Base-by-base conservation (phyloP, 1,140 invertebrate genomes). In the Drosophila sturtevanti region DNA sequence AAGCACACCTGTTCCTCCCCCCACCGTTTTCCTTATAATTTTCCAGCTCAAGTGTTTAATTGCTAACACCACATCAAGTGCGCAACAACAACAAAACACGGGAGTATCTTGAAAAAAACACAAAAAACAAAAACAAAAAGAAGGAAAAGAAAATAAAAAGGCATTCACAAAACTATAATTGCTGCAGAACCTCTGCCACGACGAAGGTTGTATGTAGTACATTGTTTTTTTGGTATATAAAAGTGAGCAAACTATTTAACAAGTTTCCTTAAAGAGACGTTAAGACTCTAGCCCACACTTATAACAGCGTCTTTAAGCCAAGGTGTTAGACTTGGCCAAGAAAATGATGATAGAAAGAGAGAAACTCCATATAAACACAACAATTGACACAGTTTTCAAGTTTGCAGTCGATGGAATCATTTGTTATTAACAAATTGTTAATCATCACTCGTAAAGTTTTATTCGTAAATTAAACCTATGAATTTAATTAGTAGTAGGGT, bases 31-130 rank as follows among this genome's bases (percentile, higher is more conserved):
- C 35, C 22, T 54, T 38, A 59, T 41, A 60, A 55, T 48, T 75
- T 68, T 64, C 12, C 63, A 63, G 59, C 72, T 72, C 73, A 72
- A 79, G 77, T 72, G 62, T 63, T 79, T 77, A 79, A 79, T 79
- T 79, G 54, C 73, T 66, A 63, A 70, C 68, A 63, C 60, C 64
- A 66, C 71, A 74, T 63, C 51, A 74, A 63, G 65, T 65, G 66
- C 14, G 63, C 18, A 77, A 77, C 74, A 77, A 77, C 69, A 59
- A 62, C 52, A 2, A 55, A 55, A 55, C 52, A 55, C 27, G 22
- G 12, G 52, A 55, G 22, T 34, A 55, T 31, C 52, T 31, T 34
- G 41, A 10, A 48, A n/a, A n/a, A n/a, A n/a, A n/a, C n/a, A n/a
- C n/a, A n/a, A n/a, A n/a, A n/a, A n/a, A n/a, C n/a, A n/a, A n/a